Base-by-base conservation (phyloP, 2,888 invertebrate genomes). In the Tachina fera region DNA sequence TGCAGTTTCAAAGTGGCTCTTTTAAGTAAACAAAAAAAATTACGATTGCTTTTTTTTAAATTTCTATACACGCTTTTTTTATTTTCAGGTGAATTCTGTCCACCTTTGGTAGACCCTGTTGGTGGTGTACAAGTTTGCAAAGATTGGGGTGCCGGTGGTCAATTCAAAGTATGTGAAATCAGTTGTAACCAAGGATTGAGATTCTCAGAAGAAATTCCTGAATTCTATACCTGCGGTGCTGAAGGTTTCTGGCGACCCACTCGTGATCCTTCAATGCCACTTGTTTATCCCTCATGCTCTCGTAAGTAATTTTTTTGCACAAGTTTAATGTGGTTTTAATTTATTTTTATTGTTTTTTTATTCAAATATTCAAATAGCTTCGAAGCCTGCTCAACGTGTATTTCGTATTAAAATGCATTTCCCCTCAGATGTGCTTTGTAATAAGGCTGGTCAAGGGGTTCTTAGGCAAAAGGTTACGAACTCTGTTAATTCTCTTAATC, bases 211-310 rank as follows among this genome's bases (percentile, higher is more conserved):
- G 95, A 96, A 79, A 97, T 98, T n/a, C 98, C 99, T 1, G 96
- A 97, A 88, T 99, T 99, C 94, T 99, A 98, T 92, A 98, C 98
- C 1, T 99, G 99, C 91, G 98, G 98, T n/a, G 97, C 97, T 75
- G 98, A 99, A 95, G 99, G 99, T 56, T 97, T 98, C 93, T 99
- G 99, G 99, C 94, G 98, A 88, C 98, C 98, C 71, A 97, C 97
- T 0, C 94, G 93, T 51, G 96, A 97, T 90, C 97, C 97, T 10
- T 95, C 94, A 65, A 93, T 96, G 89, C 97, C 97, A 45, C 93
- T 98, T 88, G 94, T 97, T n/a, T 98, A 97, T 90, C 98, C 98
- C 80, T 97, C 98, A 87, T 98, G 98, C 91, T 97, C 98, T 90
- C 95, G 97, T 97, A 95, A 94, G 95, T 91, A 72, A 6, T 19